Evolutionary conservation across 2,113 vertebrate genomes (phyloP).

Genomic region (Corydoras sp.): DNA sequence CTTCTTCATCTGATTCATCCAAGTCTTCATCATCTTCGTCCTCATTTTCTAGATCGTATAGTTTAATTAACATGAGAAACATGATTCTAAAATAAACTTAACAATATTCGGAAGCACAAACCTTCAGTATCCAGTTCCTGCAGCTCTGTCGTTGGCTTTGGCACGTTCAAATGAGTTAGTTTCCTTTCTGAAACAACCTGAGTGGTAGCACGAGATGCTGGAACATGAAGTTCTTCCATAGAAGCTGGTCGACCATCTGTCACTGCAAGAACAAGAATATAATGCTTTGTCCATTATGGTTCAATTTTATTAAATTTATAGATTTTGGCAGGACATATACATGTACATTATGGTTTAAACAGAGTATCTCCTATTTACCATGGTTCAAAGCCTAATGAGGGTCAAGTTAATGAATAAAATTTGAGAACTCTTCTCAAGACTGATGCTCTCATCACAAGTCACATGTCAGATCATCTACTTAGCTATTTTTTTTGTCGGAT

Average conservation of each 20-base stretch:
- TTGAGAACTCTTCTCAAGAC: too few species aligned
- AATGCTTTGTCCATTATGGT: neutral
- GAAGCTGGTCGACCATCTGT: conserved; percentile 33
- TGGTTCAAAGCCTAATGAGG: too few species aligned
- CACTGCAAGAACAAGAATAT: conserved; percentile 12
- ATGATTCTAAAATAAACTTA: neutral
- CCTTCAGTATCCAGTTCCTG: conserved; percentile 82
- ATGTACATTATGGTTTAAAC: too few species aligned
- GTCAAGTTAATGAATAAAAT: too few species aligned
- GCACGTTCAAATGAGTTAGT: conserved; percentile 45
- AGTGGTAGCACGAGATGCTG: conserved; percentile 34
- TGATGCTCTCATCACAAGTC: too few species aligned
- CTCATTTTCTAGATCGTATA: conserved; percentile 65
- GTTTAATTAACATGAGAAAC: neutral
- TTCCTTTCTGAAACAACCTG: conserved; percentile 45
- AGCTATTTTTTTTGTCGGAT: too few species aligned
- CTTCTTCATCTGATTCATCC: conserved; percentile 77
- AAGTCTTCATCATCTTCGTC: conserved; percentile 84
- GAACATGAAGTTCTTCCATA: conserved; percentile 27
- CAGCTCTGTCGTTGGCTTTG: conserved; percentile 52
- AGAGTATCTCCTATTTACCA: too few species aligned
- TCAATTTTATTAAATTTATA: neutral
- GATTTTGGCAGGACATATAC: too few species aligned
- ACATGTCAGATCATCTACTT: too few species aligned
- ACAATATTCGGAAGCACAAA: conserved; percentile 47